Evolutionary conservation across 2,113 vertebrate species (phyloP).

Genomic region (Cyphomyrus discorhynchus): DNA sequence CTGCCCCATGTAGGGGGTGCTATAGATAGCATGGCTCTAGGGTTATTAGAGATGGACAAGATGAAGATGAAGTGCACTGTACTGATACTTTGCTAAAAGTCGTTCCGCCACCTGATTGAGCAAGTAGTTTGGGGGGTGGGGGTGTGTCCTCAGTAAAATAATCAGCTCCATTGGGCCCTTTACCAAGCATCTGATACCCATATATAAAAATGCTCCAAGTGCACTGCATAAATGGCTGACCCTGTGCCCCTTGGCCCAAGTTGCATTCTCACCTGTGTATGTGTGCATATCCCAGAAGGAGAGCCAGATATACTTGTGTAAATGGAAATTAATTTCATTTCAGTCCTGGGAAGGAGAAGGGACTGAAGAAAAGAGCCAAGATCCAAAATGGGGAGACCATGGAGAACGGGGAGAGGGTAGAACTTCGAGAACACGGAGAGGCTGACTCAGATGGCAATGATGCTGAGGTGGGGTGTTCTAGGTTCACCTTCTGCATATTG

Average conservation of each 20-base stretch:
- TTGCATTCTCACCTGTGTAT: not conserved
- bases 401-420: constrained; percentile 65
- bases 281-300: not conserved
- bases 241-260: not conserved
- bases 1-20: not conserved
- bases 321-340: not conserved
- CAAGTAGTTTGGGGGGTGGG: not conserved
- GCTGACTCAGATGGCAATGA: constrained; percentile 72
- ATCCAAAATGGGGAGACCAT: constrained; percentile 68
- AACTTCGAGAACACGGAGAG: constrained; percentile 68
- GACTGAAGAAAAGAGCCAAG: constrained; percentile 78
- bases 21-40: not conserved
- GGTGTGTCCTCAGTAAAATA: not conserved
- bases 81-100: not conserved
- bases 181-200: not conserved
- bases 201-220: not conserved
- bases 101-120: not conserved
- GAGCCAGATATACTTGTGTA: not conserved
- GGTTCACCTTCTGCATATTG: not conserved
- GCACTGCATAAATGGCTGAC: not conserved
- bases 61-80: not conserved
- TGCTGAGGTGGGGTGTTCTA: constrained; percentile 54
- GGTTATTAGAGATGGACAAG: not conserved
- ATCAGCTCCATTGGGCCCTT: not conserved
- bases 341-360: constrained; percentile 83